These are phyloP conservation scores for Astatotilapia flaviijosephi DNA, from an alignment of 2,113 vertebrate genomes.

Conservation along the genomic window DNA sequence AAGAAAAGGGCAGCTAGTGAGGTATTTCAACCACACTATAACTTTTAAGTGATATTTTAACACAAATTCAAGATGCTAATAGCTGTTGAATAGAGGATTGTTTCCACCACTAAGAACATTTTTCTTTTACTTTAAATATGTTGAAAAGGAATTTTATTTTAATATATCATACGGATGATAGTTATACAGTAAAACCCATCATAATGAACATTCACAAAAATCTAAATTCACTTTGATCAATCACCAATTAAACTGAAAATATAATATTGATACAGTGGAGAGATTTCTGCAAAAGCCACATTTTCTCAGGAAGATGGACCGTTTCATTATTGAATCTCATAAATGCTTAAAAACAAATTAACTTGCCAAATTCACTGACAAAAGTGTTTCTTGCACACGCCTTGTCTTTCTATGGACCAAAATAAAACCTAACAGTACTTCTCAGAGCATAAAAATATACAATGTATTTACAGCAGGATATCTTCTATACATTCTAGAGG, in stretches of 20 bases:
- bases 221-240: not conserved
- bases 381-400: slow-evolving; percentile 39
- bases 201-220: not conserved
- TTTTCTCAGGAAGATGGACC: not conserved
- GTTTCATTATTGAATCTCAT: not conserved
- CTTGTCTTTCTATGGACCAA: slow-evolving; percentile 3
- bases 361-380: slow-evolving; percentile 22
- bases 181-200: slow-evolving; percentile 11
- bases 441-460: slow-evolving; percentile 76
- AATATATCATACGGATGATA: not conserved
- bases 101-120: not conserved
- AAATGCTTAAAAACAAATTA: slow-evolving; percentile 19
- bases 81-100: not conserved
- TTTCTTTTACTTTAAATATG: not conserved
- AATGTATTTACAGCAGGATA: slow-evolving; percentile 89
- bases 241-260: not conserved
- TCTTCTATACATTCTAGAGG: slow-evolving; percentile 58
- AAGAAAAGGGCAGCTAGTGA: not conserved
- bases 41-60: not conserved
- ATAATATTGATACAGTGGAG: not conserved
- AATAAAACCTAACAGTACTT: slow-evolving; percentile 31
- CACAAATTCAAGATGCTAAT: not conserved
- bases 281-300: slow-evolving; percentile 25
- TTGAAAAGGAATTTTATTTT: not conserved
- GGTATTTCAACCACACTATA: not conserved